Evolutionary conservation across 2,888 invertebrate genomes (phyloP), one percentile per base, ranked within the genome.

Genomic region (Lithophane socia): DNA sequence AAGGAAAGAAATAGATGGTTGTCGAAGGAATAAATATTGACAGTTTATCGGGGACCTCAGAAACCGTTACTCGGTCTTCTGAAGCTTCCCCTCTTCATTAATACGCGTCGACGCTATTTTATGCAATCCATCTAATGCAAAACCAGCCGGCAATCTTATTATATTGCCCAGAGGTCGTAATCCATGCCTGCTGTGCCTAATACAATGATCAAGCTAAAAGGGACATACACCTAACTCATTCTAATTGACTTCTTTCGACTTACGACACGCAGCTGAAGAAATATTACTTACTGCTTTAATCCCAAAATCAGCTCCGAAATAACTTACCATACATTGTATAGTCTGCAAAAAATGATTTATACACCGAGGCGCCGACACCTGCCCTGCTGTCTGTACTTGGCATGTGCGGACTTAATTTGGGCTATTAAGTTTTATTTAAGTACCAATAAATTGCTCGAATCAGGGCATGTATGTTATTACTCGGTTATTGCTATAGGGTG

Each of bases 381-480:
- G 88, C 85, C 87, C 44, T 76, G 82, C 76, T 75, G 77, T 65
- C 82, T 64, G 78, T 88, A 88, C 77, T 74, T 82, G 83, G 88
- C 87, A 88, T 88, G 82, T 85, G 88, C 80, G 63, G 71, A 85
- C 78, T 79, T 84, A 87, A 87, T 87, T 82, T 64, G 49, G 54
- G 70, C 75, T 79, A 75, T 86, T 88, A 80, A 52, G 54, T 83
- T 75, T 74, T 68, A 73, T 84, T 79, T 74, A 72, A 78, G 71
- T 82, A 75, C 66, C 86, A 67, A 82, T 82, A 79, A 85, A 87
- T 86, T 77, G 84, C 60, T 21, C 24, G 52, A 85, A 71, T 82
- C 73, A 65, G 69, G 24, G 58, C 82, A 54, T 76, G 72, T 82
- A 64, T 73, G 85, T 75, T 70, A 83, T 76, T 76, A 73, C 76